Evolutionary conservation across 2,113 vertebrate species (phyloP).

Genomic region (Isichthys henryi): DNA sequence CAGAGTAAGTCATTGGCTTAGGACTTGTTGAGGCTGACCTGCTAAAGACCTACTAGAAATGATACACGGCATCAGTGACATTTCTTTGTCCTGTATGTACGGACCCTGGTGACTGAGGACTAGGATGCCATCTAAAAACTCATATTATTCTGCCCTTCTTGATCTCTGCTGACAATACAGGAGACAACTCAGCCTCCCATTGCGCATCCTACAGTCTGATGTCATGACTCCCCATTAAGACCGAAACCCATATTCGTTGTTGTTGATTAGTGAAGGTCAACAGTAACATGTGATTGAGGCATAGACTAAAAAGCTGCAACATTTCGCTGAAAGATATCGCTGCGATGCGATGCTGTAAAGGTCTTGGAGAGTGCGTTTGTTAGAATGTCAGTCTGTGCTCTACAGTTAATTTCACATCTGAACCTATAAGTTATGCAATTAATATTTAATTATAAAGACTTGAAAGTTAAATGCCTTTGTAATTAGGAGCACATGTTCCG

Average conservation of each 20-base stretch:
- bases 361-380: background rate
- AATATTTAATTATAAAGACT: conserved; percentile 48
- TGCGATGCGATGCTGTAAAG: background rate
- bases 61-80: conserved; percentile 30
- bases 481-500: conserved; percentile 43
- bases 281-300: background rate
- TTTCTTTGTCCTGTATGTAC: conserved; percentile 34
- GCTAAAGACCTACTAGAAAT: conserved; percentile 21
- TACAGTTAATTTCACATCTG: conserved; percentile 43
- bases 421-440: conserved; percentile 41
- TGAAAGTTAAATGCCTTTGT: conserved; percentile 44
- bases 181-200: conserved; percentile 24
- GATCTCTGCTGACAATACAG: conserved; percentile 38
- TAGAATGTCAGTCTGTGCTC: conserved; percentile 38
- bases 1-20: conserved; percentile 14
- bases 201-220: background rate
- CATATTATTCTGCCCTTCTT: conserved; percentile 35
- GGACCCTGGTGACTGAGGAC: conserved; percentile 45
- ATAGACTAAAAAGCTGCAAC: background rate
- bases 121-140: conserved; percentile 32
- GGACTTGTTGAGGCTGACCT: conserved; percentile 19
- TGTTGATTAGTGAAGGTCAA: conserved; percentile 9
- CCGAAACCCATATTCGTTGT: background rate
- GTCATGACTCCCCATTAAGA: background rate
- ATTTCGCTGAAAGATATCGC: background rate